Evolutionary conservation across 2,888 invertebrate genomes (phyloP).

Genomic region (Pediacus dermestoides): DNA sequence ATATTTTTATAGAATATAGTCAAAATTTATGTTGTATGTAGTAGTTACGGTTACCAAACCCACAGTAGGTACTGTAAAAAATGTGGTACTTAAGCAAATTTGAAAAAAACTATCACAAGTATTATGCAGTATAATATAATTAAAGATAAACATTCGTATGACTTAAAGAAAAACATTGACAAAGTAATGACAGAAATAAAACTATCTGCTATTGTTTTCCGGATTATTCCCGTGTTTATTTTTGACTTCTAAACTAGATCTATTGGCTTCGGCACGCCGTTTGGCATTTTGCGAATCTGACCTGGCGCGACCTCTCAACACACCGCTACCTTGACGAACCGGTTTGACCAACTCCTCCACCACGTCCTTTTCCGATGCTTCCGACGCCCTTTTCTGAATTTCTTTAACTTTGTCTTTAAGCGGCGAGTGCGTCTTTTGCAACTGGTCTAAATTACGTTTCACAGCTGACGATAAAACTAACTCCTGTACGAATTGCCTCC

Average conservation of each 20-base stretch:
- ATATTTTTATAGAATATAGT: no score
- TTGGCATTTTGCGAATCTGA: conserved; percentile 43
- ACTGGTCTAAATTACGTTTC: conserved; percentile 15
- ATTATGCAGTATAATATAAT: no score
- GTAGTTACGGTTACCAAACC: no score
- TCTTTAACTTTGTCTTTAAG: conserved; percentile 18
- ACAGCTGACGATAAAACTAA: conserved; percentile 58
- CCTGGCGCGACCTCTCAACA: conserved; percentile 43
- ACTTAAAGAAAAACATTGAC: no score
- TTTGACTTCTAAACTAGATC: conserved; percentile 22
- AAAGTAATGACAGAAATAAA: no score
- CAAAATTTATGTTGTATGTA: no score
- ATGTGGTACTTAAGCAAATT: no score
- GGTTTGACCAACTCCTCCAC: conserved; percentile 15
- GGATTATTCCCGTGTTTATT: background rate
- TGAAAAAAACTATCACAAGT: no score
- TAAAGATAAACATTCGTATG: no score
- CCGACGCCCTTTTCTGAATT: conserved; percentile 18
- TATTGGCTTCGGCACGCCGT: conserved; percentile 44
- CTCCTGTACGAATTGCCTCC: conserved; percentile 68
- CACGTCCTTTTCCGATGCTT: conserved; percentile 6
- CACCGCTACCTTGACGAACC: conserved; percentile 29
- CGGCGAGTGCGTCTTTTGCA: conserved; percentile 15
- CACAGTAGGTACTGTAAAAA: no score
- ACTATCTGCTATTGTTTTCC: background rate